A percentile compares a stretch with the other conserved stretches of the same genome.
Evolutionary conservation across 2,888 invertebrate genomes (phyloP).

Genomic region (Chalcosyrphus nemorum): DNA sequence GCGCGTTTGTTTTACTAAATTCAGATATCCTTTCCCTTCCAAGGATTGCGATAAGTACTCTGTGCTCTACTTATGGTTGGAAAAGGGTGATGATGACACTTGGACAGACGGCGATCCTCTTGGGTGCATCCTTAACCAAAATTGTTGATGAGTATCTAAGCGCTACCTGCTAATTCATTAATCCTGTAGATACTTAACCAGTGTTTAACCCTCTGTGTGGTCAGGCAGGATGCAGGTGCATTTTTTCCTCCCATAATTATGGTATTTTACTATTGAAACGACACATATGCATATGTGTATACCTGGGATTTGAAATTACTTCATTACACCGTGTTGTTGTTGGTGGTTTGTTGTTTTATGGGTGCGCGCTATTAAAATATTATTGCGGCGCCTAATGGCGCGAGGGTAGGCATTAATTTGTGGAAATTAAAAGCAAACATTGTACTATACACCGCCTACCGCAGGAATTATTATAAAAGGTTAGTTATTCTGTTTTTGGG

Average conservation of each 20-base stretch:
- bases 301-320: not conserved
- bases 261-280: slow-evolving; percentile 4
- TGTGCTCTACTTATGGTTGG: slow-evolving; percentile 28
- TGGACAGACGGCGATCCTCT: slow-evolving; percentile 18
- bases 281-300: not conserved
- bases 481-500: not conserved
- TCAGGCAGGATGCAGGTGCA: slow-evolving; percentile 58
- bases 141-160: slow-evolving; percentile 15
- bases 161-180: slow-evolving; percentile 39
- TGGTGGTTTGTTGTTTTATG: not conserved
- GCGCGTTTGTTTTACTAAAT: slow-evolving; percentile 21
- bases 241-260: slow-evolving; percentile 33
- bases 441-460: not conserved
- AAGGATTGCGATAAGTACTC: slow-evolving; percentile 14
- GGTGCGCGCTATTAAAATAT: slow-evolving; percentile 8
- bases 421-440: slow-evolving; percentile 28
- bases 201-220: slow-evolving; percentile 51
- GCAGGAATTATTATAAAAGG: not conserved
- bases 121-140: not conserved
- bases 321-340: not conserved
- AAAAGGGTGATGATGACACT: slow-evolving; percentile 55
- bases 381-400: slow-evolving; percentile 11
- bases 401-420: slow-evolving; percentile 6
- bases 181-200: slow-evolving; percentile 38
- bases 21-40: slow-evolving; percentile 1